Evolutionary conservation across 2,113 vertebrate genomes (phyloP).

Genomic region (Maccullochella peelii): DNA sequence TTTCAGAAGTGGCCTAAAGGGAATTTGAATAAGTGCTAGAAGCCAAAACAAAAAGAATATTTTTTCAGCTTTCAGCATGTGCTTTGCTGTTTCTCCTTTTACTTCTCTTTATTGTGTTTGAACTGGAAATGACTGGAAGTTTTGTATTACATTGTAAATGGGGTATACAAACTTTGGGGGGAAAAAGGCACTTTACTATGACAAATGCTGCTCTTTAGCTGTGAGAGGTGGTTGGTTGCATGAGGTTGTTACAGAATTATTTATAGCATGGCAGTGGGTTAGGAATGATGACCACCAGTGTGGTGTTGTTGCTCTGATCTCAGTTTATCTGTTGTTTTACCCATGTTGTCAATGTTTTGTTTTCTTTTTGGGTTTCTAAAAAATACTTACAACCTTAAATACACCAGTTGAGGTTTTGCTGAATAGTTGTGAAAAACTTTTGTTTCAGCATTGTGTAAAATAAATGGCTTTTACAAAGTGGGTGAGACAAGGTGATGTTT

Average conservation of each 20-base stretch:
- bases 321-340: conserved; percentile 43
- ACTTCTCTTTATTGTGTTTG: conserved; percentile 34
- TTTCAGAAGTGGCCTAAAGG: conserved; percentile 35
- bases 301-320: conserved; percentile 49
- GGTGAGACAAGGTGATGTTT: conserved; percentile 12
- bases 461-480: conserved; percentile 83
- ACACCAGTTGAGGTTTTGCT: conserved; percentile 56
- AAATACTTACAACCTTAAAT: conserved; percentile 43
- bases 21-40: conserved; percentile 37
- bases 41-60: conserved; percentile 24
- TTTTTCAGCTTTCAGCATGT: conserved; percentile 49
- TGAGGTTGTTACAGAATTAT: conserved; percentile 50
- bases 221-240: conserved; percentile 54
- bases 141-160: conserved; percentile 55
- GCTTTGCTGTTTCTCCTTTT: conserved; percentile 34
- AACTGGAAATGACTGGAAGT: conserved; percentile 36
- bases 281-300: conserved; percentile 27
- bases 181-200: conserved; percentile 50
- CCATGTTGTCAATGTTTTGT: conserved; percentile 22
- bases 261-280: conserved; percentile 54
- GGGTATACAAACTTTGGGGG: conserved; percentile 12
- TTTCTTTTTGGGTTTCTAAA: conserved; percentile 48
- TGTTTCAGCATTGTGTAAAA: conserved; percentile 80
- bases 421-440: conserved; percentile 68
- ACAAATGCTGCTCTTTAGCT: conserved; percentile 39